phyloP scores from a whole-genome alignment of 2,113 vertebrate genomes.

The Hylia prasina region DNA sequence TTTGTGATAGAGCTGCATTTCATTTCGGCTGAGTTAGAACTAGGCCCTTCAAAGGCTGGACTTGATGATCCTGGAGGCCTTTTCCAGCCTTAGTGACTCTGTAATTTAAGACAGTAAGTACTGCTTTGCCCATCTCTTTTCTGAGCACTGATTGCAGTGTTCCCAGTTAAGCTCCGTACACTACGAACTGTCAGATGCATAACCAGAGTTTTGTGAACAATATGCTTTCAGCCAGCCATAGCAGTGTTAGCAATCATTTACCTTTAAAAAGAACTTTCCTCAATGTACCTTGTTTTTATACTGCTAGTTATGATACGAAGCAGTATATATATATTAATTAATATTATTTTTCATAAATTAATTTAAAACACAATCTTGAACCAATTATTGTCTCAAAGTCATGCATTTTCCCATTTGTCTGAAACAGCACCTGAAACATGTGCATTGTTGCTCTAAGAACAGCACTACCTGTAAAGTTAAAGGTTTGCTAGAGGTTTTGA shows the following conservation, averaged over 20 bases:
- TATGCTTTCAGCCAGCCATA: neutral
- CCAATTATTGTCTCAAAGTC: neutral
- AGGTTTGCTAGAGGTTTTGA: neutral
- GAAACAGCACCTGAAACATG: neutral
- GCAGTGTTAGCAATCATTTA: neutral
- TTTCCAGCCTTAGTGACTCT: neutral
- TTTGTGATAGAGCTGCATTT: neutral
- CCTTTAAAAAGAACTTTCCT: neutral
- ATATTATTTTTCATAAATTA: neutral
- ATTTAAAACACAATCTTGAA: neutral
- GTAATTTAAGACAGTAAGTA: neutral
- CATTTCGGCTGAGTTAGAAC: neutral
- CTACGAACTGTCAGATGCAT: neutral
- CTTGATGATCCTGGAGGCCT: neutral
- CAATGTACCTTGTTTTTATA: neutral
- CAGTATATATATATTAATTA: neutral
- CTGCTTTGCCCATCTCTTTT: neutral
- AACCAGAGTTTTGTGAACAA: neutral
- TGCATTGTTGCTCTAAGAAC: neutral
- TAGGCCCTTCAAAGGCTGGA: neutral
- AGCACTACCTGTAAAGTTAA: neutral
- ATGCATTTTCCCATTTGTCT: neutral
- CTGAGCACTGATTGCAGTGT: neutral
- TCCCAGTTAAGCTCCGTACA: neutral
- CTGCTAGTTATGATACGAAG: neutral